phyloP scores from a whole-genome alignment of 2,888 invertebrate genomes.

The Clanis bilineata region DNA sequence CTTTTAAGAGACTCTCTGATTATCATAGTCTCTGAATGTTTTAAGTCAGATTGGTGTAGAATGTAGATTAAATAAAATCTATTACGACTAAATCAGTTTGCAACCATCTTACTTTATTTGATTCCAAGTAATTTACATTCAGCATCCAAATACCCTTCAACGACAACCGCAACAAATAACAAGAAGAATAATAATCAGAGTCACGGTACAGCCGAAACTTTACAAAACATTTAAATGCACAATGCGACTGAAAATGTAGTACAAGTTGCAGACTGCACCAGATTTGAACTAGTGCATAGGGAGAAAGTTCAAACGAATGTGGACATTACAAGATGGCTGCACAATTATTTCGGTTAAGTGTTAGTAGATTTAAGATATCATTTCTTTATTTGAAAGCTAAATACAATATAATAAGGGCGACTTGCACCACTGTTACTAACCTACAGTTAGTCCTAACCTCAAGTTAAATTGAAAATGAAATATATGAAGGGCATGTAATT shows the following conservation, averaged over 20 bases:
- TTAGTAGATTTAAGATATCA: background rate
- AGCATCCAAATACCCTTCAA: background rate
- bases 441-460: too few species aligned
- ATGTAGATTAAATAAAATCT: too few species aligned
- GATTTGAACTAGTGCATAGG: background rate
- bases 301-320: background rate
- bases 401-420: too few species aligned
- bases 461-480: too few species aligned
- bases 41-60: too few species aligned
- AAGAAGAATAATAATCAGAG: background rate
- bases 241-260: background rate
- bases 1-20: too few species aligned
- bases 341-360: background rate
- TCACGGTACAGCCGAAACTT: background rate
- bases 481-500: too few species aligned
- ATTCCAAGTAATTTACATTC: background rate
- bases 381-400: too few species aligned
- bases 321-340: background rate
- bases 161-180: background rate
- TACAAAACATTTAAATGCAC: constrained; percentile 19
- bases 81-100: too few species aligned
- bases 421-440: too few species aligned
- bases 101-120: too few species aligned
- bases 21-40: too few species aligned
- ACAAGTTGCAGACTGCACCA: constrained; percentile 4